phyloP scores from a whole-genome alignment of 1,140 invertebrate genomes.

The Drosophila oshimai region DNA sequence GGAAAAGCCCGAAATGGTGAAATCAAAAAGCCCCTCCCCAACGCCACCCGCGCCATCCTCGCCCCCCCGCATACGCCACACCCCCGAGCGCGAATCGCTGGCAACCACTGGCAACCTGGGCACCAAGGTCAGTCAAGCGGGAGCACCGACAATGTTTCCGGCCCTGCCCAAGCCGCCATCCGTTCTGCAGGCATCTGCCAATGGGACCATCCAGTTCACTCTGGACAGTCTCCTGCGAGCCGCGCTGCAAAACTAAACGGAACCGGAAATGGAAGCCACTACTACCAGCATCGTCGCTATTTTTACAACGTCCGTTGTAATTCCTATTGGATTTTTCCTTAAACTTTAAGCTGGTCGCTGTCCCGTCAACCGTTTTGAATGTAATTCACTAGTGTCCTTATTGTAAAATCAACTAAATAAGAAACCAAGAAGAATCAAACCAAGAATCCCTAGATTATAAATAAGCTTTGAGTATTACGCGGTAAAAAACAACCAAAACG shows the following conservation, averaged over 20 bases:
- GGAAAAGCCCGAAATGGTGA: neutral
- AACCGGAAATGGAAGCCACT: slow-evolving; percentile 18
- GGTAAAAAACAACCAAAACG: slow-evolving; percentile 53
- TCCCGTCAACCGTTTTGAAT: slow-evolving; percentile 42
- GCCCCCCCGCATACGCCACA: slow-evolving; percentile 28
- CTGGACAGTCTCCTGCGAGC: slow-evolving; percentile 68
- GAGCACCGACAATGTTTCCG: slow-evolving; percentile 47
- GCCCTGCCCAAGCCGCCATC: slow-evolving; percentile 66
- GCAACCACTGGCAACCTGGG: slow-evolving; percentile 30
- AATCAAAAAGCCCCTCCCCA: slow-evolving; percentile 2
- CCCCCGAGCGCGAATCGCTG: slow-evolving; percentile 8
- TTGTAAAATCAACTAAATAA: slow-evolving; percentile 43
- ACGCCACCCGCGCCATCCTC: slow-evolving; percentile 14
- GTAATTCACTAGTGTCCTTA: slow-evolving; percentile 71
- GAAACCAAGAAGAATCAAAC: slow-evolving; percentile 36
- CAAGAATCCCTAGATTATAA: slow-evolving; percentile 37
- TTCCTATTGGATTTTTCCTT: neutral
- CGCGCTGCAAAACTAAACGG: slow-evolving; percentile 66
- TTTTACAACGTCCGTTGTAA: neutral
- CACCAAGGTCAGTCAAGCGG: slow-evolving; percentile 42
- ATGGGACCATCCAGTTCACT: slow-evolving; percentile 61
- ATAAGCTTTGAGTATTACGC: slow-evolving; percentile 61
- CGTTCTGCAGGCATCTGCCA: slow-evolving; percentile 61
- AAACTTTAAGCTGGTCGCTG: slow-evolving; percentile 13
- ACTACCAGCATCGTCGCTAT: slow-evolving; percentile 12